Evolutionary conservation across 2,113 vertebrate species (phyloP).

Genomic region (Genyomyrus donnyi): DNA sequence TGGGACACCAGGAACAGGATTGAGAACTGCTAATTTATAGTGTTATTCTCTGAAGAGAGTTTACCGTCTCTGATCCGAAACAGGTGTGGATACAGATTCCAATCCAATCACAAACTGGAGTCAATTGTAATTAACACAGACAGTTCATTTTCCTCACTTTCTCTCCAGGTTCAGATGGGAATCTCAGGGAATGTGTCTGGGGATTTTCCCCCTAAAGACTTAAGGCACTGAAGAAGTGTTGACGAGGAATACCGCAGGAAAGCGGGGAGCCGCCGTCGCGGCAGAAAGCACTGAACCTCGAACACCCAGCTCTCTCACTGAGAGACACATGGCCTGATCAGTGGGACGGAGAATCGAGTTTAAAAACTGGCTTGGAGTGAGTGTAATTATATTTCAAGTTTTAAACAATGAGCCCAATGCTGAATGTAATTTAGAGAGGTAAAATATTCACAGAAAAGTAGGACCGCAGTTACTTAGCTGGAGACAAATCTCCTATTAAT

Average conservation of each 20-base stretch:
- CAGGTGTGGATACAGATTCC: neutral
- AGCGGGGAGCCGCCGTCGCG: neutral
- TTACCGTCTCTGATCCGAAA: no score
- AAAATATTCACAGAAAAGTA: neutral
- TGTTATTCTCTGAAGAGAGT: neutral
- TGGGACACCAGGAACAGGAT: neutral
- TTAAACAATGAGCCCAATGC: conserved; percentile 4
- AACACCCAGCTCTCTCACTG: neutral
- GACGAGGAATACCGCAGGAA: neutral
- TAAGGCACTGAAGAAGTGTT: neutral
- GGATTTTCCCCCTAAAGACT: neutral
- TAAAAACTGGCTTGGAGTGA: conserved; percentile 10
- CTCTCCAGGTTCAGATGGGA: neutral
- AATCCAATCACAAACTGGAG: neutral
- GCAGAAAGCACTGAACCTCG: neutral
- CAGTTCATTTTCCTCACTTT: neutral
- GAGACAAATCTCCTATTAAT: neutral
- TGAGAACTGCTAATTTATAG: neutral
- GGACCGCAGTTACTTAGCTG: neutral
- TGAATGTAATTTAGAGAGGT: neutral
- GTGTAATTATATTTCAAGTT: conserved; percentile 22
- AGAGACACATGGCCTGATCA: neutral
- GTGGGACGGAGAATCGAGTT: neutral
- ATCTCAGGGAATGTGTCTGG: neutral
- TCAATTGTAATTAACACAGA: neutral